Conservation (phyloP, 1,140 invertebrate genomes). For the Ladona fulva region DNA sequence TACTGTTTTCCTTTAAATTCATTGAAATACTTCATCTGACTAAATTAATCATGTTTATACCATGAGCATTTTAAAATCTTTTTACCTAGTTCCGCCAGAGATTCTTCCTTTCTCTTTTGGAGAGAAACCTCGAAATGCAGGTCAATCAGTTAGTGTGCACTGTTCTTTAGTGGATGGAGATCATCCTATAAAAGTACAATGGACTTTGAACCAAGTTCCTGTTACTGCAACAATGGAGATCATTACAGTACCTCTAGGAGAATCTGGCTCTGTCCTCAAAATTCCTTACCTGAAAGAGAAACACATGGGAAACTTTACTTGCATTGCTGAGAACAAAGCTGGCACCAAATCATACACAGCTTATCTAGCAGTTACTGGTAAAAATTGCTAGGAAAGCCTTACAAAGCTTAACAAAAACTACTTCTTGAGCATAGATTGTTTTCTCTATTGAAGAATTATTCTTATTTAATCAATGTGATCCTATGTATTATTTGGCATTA, state of each 20-base stretch:
- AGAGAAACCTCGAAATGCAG: conserved; percentile 22
- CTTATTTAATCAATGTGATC: too few species aligned
- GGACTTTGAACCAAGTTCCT: conserved; percentile 24
- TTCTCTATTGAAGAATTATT: too few species aligned
- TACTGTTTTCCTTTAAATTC: too few species aligned
- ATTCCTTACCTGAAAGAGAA: conserved; percentile 30
- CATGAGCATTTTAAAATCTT: too few species aligned
- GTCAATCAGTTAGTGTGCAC: conserved; percentile 22
- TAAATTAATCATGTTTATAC: too few species aligned
- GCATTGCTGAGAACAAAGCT: conserved; percentile 35
- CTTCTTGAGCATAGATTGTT: too few species aligned
- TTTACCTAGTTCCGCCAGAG: conserved; percentile 22
- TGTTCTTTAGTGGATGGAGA: conserved; percentile 28
- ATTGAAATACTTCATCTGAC: too few species aligned
- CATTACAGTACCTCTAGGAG: conserved; percentile 21
- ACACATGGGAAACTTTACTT: conserved; percentile 41
- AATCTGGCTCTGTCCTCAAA: conserved; percentile 27
- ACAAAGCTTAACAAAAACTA: too few species aligned
- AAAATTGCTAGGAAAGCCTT: background rate
- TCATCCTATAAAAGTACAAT: conserved; percentile 25
- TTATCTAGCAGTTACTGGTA: conserved; percentile 20
- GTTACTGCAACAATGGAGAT: conserved; percentile 18
- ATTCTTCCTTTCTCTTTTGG: conserved; percentile 25
- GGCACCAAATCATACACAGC: conserved; percentile 13
- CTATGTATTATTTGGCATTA: too few species aligned